Conservation (phyloP, 2,888 invertebrate genomes). For the Acronicta psi region DNA sequence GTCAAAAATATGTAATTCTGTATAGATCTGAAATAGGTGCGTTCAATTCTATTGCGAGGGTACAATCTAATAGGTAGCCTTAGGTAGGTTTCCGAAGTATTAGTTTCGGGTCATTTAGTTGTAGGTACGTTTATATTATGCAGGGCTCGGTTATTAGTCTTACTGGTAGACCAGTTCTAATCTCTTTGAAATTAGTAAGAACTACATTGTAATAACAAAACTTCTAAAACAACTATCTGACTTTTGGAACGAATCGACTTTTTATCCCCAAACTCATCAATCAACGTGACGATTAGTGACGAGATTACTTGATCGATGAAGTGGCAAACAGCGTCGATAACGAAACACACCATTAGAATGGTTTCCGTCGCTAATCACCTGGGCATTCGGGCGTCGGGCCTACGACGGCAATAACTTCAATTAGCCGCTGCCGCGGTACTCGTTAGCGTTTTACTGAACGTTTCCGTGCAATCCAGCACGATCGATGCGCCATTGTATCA, state of each 20-base stretch:
- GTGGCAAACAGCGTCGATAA: slow-evolving; percentile 68
- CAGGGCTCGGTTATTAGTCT: slow-evolving; percentile 3
- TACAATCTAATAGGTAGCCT: no score
- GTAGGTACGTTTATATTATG: no score
- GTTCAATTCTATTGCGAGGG: no score
- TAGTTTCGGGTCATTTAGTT: no score
- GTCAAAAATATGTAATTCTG: no score
- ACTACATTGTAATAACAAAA: not conserved
- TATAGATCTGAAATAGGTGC: no score
- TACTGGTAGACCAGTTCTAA: no score
- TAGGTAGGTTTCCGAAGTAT: no score
- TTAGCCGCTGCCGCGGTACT: slow-evolving; percentile 74
- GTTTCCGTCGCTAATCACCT: slow-evolving; percentile 68
- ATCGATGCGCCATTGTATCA: slow-evolving; percentile 85
- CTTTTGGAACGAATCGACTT: slow-evolving; percentile 2
- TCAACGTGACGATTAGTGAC: slow-evolving; percentile 26
- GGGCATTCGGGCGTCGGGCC: slow-evolving; percentile 48
- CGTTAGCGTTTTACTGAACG: slow-evolving; percentile 78
- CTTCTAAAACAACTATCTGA: not conserved
- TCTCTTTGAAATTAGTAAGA: not conserved
- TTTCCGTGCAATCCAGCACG: slow-evolving; percentile 77
- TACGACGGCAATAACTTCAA: slow-evolving; percentile 78
- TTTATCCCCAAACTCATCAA: slow-evolving; percentile 24
- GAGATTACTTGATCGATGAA: slow-evolving; percentile 71
- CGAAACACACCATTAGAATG: slow-evolving; percentile 71